Base-by-base conservation (phyloP, 92 coral and sea anemone genomes). In the Heliopora coerulea region DNA sequence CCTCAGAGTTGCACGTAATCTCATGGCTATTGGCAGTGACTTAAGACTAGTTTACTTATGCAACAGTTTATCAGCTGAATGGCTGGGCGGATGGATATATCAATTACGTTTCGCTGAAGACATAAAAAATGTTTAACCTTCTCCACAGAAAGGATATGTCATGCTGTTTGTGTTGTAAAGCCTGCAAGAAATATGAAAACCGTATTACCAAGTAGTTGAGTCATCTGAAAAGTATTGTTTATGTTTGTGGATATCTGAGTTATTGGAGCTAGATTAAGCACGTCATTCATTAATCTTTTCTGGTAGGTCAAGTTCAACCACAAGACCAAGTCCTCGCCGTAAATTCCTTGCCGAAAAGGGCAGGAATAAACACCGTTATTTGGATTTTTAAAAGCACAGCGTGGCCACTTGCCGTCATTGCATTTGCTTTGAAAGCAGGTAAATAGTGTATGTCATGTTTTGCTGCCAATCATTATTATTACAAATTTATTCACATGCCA, bases 211-310 rank as follows among this genome's bases (percentile, higher is more conserved):
- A 12, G 42, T 15, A 37, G 10, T 15, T 46, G n/a, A 2, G 10
- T 46, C 57, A 3, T 66, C 44, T 44, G 23, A 66, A 66, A 41
- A 34, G 31, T 37, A n/a, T 8, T 28, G 73, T 66, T 66, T 66
- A 35, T 66, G n/a, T 23, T 66, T 66, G 27, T 46, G 8, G 29
- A 10, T 63, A 42, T 63, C 70, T 5, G n/a, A 63, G 52, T 19
- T 63, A 17, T 58, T 15, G 32, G 33, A 58, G 8, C 34, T 58
- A 58, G 44, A 18, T 1, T 18, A 56, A 42, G 26, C 73, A 41
- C 20, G 39, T 46, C 46, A 66, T 66, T 57, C 35, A 66, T 66
- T 57, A 66, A 23, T 24, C n/a, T n/a, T 32, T 42, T 18, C 50
- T 7, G 50, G 35, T 41, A 8, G 0, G 20, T 41, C 17, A 14